phyloP scores from a whole-genome alignment of 2,888 invertebrate genomes.

The Aleiodes testaceus region DNA sequence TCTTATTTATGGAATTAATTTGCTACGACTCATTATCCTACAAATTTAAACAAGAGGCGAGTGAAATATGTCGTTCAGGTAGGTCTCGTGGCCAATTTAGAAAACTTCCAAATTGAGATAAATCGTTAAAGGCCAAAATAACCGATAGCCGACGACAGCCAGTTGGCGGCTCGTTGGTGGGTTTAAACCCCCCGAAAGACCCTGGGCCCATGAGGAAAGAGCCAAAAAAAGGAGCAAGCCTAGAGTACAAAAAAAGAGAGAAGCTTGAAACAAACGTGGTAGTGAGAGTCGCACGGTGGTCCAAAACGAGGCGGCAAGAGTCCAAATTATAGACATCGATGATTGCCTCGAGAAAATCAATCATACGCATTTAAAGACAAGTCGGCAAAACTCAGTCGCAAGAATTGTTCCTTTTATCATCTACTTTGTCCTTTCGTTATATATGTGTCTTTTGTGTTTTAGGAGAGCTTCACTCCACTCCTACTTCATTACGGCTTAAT shows the following conservation, averaged over 20 bases:
- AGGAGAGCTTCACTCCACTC: slow-evolving; percentile 27
- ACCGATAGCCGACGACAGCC: slow-evolving; percentile 27
- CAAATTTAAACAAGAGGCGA: slow-evolving; percentile 23
- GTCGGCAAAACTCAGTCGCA: slow-evolving; percentile 39
- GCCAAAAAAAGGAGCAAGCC: not conserved
- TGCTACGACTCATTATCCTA: slow-evolving; percentile 16
- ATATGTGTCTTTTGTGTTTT: slow-evolving; percentile 3
- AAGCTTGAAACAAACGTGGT: slow-evolving; percentile 26
- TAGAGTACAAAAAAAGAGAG: slow-evolving; percentile 30
- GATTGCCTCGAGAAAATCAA: slow-evolving; percentile 45
- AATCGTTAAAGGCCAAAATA: slow-evolving; percentile 35
- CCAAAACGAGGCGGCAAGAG: slow-evolving; percentile 41
- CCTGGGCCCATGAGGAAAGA: not conserved
- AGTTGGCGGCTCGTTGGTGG: slow-evolving; percentile 17
- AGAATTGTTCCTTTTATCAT: slow-evolving; percentile 14
- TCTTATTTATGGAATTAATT: slow-evolving; percentile 25
- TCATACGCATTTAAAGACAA: slow-evolving; percentile 43
- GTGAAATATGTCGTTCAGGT: slow-evolving; percentile 35
- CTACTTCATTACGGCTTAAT: slow-evolving; percentile 64
- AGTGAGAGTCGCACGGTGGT: slow-evolving; percentile 41
- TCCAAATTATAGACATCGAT: slow-evolving; percentile 45
- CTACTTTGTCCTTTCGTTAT: slow-evolving; percentile 17
- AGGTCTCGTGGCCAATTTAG: slow-evolving; percentile 42
- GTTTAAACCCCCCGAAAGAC: slow-evolving; percentile 2
- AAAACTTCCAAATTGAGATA: slow-evolving; percentile 42